Percentiles rank a stretch among this genome's conserved stretches.
Conservation (phyloP, 2,888 invertebrate species). For the Phyllotreta cruciferae region DNA sequence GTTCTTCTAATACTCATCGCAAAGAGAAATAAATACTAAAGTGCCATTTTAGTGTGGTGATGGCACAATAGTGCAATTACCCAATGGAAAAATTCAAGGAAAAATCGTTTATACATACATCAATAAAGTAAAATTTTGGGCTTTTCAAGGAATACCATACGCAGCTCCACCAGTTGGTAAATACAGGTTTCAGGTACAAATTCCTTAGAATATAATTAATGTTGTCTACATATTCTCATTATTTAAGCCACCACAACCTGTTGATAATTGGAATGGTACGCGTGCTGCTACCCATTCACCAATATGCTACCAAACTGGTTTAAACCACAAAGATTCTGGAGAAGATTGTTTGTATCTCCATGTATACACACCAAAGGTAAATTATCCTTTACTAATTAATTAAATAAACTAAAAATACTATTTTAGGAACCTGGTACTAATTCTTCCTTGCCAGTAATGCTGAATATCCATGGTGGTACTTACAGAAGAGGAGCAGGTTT, state of each 20-base stretch:
- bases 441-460: slow-evolving; percentile 43
- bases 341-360: slow-evolving; percentile 45
- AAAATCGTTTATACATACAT: slow-evolving; percentile 15
- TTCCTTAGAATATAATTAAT: background rate
- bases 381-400: background rate
- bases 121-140: slow-evolving; percentile 36
- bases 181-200: slow-evolving; percentile 45
- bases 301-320: slow-evolving; percentile 39
- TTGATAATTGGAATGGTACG: slow-evolving; percentile 40
- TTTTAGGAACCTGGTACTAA: slow-evolving; percentile 34
- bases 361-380: slow-evolving; percentile 43
- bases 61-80: slow-evolving; percentile 29
- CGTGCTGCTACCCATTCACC: slow-evolving; percentile 29
- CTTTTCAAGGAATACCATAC: slow-evolving; percentile 44
- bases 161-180: slow-evolving; percentile 46
- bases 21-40: background rate
- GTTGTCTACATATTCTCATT: background rate
- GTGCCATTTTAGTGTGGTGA: slow-evolving; percentile 17
- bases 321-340: slow-evolving; percentile 29
- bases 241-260: slow-evolving; percentile 39
- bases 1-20: background rate
- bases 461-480: slow-evolving; percentile 46
- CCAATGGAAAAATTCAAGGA: slow-evolving; percentile 42
- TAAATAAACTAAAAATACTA: slow-evolving; percentile 1
- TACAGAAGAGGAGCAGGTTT: slow-evolving; percentile 32